Conservation (phyloP, 1,140 invertebrate genomes). For the Druon quercuslanigerum region DNA sequence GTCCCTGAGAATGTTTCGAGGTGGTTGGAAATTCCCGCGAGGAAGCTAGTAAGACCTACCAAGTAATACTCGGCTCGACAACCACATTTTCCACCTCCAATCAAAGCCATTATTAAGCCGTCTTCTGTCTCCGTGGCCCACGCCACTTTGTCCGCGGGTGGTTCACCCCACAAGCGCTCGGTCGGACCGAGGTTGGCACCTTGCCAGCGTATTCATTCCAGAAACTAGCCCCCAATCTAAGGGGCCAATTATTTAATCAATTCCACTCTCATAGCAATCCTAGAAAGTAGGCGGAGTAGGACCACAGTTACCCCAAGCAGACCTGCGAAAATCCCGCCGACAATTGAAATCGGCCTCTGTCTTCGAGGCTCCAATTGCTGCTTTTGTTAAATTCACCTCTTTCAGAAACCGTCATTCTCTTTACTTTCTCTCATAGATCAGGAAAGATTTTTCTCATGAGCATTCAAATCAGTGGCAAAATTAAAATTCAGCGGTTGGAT, state of each 20-base stretch:
- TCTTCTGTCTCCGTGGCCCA: conserved; percentile 58
- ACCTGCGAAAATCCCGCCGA: conserved; percentile 58
- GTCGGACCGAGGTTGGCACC: conserved; percentile 62
- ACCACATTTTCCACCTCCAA: conserved; percentile 69
- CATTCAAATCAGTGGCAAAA: no score
- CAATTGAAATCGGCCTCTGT: conserved; percentile 67
- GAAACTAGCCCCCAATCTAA: conserved; percentile 74
- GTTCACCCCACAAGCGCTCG: conserved; percentile 56
- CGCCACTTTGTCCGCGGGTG: conserved; percentile 61
- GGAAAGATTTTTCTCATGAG: no score
- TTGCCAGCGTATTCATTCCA: conserved; percentile 74
- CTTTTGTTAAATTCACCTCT: not conserved
- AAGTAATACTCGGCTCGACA: conserved; percentile 59
- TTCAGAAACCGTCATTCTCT: not conserved
- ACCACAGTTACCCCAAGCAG: conserved; percentile 52
- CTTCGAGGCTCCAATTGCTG: not conserved
- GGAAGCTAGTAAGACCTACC: conserved; percentile 46
- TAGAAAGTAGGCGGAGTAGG: conserved; percentile 44
- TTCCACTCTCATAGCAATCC: conserved; percentile 72
- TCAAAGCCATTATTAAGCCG: conserved; percentile 73
- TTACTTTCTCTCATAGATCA: not conserved
- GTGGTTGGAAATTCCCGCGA: not conserved
- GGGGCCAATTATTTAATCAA: conserved; percentile 77
- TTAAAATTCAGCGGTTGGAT: no score
- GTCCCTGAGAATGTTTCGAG: conserved; percentile 12